Conservation (phyloP, 2,113 vertebrate genomes). For the Mirounga angustirostris region DNA sequence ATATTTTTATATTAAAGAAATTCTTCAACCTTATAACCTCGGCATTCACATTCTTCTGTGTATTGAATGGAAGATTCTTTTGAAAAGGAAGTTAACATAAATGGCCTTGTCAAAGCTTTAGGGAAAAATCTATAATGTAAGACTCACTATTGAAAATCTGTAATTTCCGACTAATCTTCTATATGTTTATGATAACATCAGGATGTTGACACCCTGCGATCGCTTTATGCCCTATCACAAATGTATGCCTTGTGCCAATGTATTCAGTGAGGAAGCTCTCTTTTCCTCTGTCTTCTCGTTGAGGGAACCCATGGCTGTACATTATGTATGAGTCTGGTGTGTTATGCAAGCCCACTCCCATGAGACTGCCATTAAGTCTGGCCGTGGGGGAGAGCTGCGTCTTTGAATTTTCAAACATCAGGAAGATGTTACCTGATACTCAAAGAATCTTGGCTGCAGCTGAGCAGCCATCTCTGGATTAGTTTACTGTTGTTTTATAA, state of each 20-base stretch:
- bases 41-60: constrained; percentile 28
- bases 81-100: constrained; percentile 49
- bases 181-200: neutral
- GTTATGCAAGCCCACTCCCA: neutral
- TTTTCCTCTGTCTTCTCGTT: neutral
- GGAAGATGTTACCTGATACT: constrained; percentile 68
- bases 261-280: neutral
- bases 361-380: neutral
- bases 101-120: neutral
- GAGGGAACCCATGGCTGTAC: neutral
- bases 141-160: constrained; percentile 12
- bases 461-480: constrained; percentile 51
- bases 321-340: constrained; percentile 35
- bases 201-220: neutral
- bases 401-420: constrained; percentile 67
- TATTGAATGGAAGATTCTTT: constrained; percentile 31
- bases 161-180: neutral
- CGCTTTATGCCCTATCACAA: neutral
- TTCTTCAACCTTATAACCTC: constrained; percentile 24
- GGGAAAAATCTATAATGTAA: neutral
- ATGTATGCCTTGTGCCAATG: neutral
- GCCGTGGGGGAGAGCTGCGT: neutral
- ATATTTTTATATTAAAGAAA: constrained; percentile 70
- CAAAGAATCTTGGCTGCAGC: constrained; percentile 67
- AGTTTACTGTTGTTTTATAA: constrained; percentile 59